Conservation (phyloP, 2,113 vertebrate genomes). For the Epinephelus lanceolatus region DNA sequence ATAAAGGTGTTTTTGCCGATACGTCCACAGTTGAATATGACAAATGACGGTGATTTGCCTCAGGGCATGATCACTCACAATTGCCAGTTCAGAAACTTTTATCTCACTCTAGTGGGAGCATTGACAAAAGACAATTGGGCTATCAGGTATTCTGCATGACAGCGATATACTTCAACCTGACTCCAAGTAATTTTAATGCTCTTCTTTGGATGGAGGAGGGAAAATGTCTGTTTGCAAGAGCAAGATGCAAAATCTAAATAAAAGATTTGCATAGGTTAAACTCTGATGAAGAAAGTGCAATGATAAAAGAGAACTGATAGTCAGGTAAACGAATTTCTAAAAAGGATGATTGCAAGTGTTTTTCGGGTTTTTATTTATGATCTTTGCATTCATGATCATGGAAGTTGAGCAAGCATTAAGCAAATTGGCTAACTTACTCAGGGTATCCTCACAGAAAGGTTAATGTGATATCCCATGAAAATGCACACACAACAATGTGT, state of each 20-base stretch:
- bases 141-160: slow-evolving; percentile 39
- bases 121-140: slow-evolving; percentile 36
- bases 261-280: neutral
- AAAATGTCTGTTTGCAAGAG: slow-evolving; percentile 4
- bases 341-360: too few species aligned
- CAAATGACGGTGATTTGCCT: slow-evolving; percentile 56
- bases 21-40: slow-evolving; percentile 24
- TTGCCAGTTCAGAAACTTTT: slow-evolving; percentile 28
- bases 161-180: slow-evolving; percentile 27
- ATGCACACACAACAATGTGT: too few species aligned
- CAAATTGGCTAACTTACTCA: too few species aligned
- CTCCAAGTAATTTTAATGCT: slow-evolving; percentile 24
- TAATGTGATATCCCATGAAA: too few species aligned
- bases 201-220: neutral
- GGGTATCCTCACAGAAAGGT: too few species aligned
- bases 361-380: too few species aligned
- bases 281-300: neutral
- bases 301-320: neutral
- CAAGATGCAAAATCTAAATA: neutral
- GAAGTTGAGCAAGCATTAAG: too few species aligned
- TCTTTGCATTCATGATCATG: too few species aligned
- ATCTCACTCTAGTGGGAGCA: slow-evolving; percentile 17
- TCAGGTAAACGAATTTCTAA: neutral
- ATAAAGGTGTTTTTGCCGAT: slow-evolving; percentile 38
- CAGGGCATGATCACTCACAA: slow-evolving; percentile 51